phyloP scores from a whole-genome alignment of 2,888 invertebrate genomes.

The Ectobius pallidus region DNA sequence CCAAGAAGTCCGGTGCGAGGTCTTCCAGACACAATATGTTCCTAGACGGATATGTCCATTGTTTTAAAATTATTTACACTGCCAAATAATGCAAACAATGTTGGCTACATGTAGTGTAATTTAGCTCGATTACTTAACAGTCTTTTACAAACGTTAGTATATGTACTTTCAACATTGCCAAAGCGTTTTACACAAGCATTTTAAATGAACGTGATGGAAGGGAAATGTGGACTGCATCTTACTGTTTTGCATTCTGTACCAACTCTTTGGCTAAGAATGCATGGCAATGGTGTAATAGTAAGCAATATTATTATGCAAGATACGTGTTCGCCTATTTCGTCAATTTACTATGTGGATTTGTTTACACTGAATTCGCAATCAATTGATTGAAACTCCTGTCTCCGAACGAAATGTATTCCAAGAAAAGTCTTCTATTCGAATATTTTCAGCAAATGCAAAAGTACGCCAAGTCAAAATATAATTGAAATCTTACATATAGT shows the following conservation, averaged over 20 bases:
- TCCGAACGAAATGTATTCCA: no score
- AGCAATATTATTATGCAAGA: not conserved
- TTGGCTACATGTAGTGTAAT: not conserved
- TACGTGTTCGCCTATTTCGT: not conserved
- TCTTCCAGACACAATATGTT: not conserved
- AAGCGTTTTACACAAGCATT: not conserved
- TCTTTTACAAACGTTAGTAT: not conserved
- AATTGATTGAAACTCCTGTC: no score
- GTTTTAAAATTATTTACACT: not conserved
- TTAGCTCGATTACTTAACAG: not conserved
- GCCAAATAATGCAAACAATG: not conserved
- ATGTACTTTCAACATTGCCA: not conserved
- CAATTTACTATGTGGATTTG: not conserved
- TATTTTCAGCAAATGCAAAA: no score
- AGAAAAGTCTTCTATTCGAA: no score
- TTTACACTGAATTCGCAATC: no score
- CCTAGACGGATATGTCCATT: not conserved
- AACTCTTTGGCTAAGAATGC: not conserved
- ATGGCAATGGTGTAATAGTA: not conserved
- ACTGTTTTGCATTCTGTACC: slow-evolving; percentile 7
- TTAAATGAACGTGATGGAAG: not conserved
- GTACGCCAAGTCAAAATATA: no score
- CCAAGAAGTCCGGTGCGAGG: no score
- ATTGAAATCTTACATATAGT: no score
- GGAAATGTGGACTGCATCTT: not conserved